A percentile compares a stretch with the other conserved stretches of the same genome.
These are phyloP conservation scores for Drosophila bocki DNA, from an alignment of 1,140 invertebrate genomes.

Conservation along the genomic window DNA sequence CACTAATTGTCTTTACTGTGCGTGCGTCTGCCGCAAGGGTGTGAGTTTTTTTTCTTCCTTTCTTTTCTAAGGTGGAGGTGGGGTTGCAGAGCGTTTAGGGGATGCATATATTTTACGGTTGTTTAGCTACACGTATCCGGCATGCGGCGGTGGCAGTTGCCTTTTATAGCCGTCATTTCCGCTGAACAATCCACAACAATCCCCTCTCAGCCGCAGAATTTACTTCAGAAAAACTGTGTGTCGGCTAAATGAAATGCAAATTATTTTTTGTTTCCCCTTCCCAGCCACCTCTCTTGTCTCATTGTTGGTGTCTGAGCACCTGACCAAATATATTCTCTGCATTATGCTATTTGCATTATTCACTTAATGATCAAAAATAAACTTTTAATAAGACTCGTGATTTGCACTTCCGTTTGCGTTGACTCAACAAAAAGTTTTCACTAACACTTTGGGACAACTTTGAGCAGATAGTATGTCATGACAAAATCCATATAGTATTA, in stretches of 20 bases:
- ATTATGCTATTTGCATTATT: conserved; percentile 51
- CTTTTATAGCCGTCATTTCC: conserved; percentile 71
- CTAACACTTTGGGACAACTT: background rate
- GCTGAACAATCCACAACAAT: conserved; percentile 40
- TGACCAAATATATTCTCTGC: conserved; percentile 51
- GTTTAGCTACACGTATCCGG: conserved; percentile 73
- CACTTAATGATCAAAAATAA: conserved; percentile 75
- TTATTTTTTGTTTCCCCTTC: conserved; percentile 40
- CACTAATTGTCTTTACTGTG: conserved; percentile 79
- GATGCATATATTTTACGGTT: conserved; percentile 79
- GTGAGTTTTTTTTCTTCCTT: conserved; percentile 3
- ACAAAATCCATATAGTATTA: background rate
- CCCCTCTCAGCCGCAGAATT: conserved; percentile 47
- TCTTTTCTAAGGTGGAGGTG: conserved; percentile 8
- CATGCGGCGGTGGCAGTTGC: conserved; percentile 75
- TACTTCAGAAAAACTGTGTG: conserved; percentile 50
- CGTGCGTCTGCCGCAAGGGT: conserved; percentile 45
- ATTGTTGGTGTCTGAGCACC: conserved; percentile 40
- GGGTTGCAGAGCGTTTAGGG: conserved; percentile 12
- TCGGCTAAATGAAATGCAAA: conserved; percentile 65
- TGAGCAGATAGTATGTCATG: conserved; percentile 1
- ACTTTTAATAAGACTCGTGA: conserved; percentile 67
- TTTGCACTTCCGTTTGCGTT: conserved; percentile 69
- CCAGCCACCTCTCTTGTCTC: background rate
- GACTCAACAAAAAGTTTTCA: conserved; percentile 60